Evolutionary conservation across 1,140 invertebrate genomes (phyloP).

Genomic region (Pentalonia nigronervosa): DNA sequence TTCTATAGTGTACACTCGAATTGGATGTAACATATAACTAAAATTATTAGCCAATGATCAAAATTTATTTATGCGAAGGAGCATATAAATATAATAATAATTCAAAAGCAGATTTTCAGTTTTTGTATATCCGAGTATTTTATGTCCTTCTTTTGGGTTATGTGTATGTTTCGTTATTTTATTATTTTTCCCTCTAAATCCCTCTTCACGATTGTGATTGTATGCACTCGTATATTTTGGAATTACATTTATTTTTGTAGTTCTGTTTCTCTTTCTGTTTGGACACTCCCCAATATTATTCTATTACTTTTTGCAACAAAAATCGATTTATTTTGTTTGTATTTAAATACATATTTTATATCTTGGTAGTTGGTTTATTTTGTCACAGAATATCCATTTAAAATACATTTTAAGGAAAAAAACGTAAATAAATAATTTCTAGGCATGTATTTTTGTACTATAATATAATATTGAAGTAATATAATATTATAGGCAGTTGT

Average conservation of each 20-base stretch:
- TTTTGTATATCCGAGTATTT: not conserved
- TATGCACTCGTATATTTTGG: constrained; percentile 15
- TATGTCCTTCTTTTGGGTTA: constrained; percentile 10
- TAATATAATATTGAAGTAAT: not conserved
- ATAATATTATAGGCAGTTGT: not conserved
- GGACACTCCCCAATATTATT: not conserved
- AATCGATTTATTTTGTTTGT: not conserved
- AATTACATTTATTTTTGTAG: constrained; percentile 23
- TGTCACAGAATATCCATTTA: constrained; percentile 1
- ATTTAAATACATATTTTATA: constrained; percentile 17
- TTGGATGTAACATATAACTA: not conserved
- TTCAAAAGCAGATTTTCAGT: constrained; percentile 5
- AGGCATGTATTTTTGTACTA: not conserved
- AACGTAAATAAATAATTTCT: not conserved
- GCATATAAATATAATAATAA: not conserved
- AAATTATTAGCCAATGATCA: not conserved
- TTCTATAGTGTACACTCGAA: not conserved
- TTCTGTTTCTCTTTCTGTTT: not conserved
- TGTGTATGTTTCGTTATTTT: not conserved
- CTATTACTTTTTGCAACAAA: not conserved
- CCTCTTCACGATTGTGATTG: not conserved
- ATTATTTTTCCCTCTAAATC: constrained; percentile 7
- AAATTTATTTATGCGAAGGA: not conserved
- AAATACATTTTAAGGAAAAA: not conserved
- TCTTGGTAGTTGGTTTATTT: not conserved